Percentiles rank a stretch among this genome's conserved stretches.
Evolutionary conservation across 92 coral and sea anemone genomes (phyloP).

Genomic region (Muricea muricata): DNA sequence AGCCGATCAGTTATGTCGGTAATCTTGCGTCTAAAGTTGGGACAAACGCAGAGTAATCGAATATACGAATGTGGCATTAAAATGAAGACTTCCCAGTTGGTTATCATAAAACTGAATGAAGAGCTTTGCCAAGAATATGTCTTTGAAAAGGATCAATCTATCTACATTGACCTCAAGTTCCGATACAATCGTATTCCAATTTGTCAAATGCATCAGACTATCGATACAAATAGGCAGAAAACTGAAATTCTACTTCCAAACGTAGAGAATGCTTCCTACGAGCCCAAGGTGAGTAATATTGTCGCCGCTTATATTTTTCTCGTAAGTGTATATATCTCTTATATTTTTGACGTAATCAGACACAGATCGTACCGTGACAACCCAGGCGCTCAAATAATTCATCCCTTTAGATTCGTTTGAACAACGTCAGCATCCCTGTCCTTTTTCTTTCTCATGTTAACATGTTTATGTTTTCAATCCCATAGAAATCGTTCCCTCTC

Average conservation of each 20-base stretch:
- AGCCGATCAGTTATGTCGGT: conserved; percentile 51
- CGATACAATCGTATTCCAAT: conserved; percentile 75
- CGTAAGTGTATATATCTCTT: too few relatives aligned
- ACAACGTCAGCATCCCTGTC: too few relatives aligned
- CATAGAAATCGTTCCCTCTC: conserved; percentile 20
- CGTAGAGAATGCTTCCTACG: conserved; percentile 2
- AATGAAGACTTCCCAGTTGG: conserved; percentile 28
- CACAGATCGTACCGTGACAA: background rate
- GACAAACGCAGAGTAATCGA: background rate
- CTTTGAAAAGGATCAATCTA: conserved; percentile 8
- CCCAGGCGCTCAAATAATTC: background rate
- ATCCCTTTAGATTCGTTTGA: too few relatives aligned
- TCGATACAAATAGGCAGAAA: conserved; percentile 69
- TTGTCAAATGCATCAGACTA: conserved; percentile 86
- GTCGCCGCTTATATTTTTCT: too few relatives aligned
- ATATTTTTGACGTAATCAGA: too few relatives aligned
- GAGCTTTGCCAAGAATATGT: conserved; percentile 21
- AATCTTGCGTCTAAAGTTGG: conserved; percentile 40
- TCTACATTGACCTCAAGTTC: conserved; percentile 70
- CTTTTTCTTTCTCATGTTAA: background rate
- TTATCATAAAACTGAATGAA: conserved; percentile 41
- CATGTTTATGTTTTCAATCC: background rate
- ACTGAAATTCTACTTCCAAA: conserved; percentile 53
- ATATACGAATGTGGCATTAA: conserved; percentile 65
- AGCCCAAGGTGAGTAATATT: conserved; percentile 20